These are phyloP conservation scores for Thymallus thymallus DNA, from an alignment of 2,113 vertebrate species.

Conservation along the genomic window DNA sequence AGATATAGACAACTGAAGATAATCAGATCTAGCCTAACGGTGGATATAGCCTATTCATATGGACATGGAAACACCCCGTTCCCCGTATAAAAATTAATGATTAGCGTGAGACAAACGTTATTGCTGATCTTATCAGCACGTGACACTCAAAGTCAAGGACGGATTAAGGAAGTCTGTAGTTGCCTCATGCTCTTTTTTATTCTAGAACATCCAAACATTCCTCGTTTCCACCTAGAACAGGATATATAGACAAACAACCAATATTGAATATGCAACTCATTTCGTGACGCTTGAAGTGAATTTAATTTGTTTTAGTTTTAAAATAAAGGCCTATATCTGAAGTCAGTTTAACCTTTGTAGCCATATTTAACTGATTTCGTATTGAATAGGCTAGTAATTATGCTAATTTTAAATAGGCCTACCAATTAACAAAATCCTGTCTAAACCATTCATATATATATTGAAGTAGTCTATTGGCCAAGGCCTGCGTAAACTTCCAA, in stretches of 20 bases:
- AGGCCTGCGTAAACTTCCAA: neutral
- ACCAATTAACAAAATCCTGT: too few relatives aligned
- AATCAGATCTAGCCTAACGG: too few relatives aligned
- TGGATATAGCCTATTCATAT: neutral
- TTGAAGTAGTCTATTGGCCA: neutral
- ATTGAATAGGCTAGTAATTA: too few relatives aligned
- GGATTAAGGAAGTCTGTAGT: constrained; percentile 24
- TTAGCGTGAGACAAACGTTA: constrained; percentile 25
- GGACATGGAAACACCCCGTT: neutral
- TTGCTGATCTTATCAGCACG: constrained; percentile 31
- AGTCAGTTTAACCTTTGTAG: too few relatives aligned
- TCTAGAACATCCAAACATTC: constrained; percentile 18
- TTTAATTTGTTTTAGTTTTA: constrained; percentile 4
- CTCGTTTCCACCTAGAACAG: neutral
- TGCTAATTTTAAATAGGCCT: too few relatives aligned
- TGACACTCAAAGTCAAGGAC: constrained; percentile 58
- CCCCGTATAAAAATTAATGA: constrained; percentile 12
- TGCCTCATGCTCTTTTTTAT: constrained; percentile 6
- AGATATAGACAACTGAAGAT: too few relatives aligned
- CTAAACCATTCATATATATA: too few relatives aligned
- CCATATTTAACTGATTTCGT: too few relatives aligned
- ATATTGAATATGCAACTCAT: too few relatives aligned
- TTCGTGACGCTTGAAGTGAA: constrained; percentile 1
- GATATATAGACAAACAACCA: too few relatives aligned
- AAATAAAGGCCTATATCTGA: neutral